A percentile compares a stretch with the other conserved stretches of the same genome.
Conservation (phyloP, 1,140 invertebrate species). For the Psilanteris sp. region DNA sequence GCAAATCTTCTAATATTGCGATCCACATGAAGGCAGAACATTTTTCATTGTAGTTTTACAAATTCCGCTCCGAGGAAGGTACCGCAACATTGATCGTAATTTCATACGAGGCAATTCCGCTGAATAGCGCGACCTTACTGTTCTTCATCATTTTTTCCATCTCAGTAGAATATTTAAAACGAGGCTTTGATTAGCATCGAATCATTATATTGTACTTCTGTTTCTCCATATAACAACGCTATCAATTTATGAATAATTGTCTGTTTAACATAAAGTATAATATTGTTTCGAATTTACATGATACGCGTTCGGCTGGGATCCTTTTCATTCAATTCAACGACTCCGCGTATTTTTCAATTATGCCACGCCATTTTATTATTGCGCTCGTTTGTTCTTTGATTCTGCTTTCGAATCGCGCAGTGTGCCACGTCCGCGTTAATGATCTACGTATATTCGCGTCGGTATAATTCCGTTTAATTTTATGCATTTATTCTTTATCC, state of each 20-base stretch:
- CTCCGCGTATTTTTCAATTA: slow-evolving; percentile 35
- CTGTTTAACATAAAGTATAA: slow-evolving; percentile 29
- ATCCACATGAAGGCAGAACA: too few species aligned
- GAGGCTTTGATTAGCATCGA: slow-evolving; percentile 40
- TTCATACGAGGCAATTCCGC: slow-evolving; percentile 29
- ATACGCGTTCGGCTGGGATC: background rate
- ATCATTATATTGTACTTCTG: slow-evolving; percentile 41
- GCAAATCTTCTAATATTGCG: too few species aligned
- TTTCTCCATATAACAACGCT: slow-evolving; percentile 36
- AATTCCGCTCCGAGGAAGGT: slow-evolving; percentile 16
- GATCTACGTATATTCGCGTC: slow-evolving; percentile 47
- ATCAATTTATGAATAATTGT: slow-evolving; percentile 56
- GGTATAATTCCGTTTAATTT: slow-evolving; percentile 55
- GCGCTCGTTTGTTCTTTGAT: slow-evolving; percentile 32
- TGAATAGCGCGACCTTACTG: slow-evolving; percentile 38
- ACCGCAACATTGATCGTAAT: slow-evolving; percentile 35
- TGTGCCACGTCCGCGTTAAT: slow-evolving; percentile 27
- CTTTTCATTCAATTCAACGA: slow-evolving; percentile 38
- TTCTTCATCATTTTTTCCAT: slow-evolving; percentile 38
- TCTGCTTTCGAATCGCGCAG: slow-evolving; percentile 16
- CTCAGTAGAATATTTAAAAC: slow-evolving; percentile 39
- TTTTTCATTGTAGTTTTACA: slow-evolving; percentile 5
- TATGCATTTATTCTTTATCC: slow-evolving; percentile 54
- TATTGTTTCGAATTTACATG: slow-evolving; percentile 37
- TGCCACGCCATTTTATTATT: slow-evolving; percentile 36